Evolutionary conservation across 2,888 invertebrate genomes (phyloP), one percentile per base, ranked within the genome.

Genomic region (Hyles lineata): DNA sequence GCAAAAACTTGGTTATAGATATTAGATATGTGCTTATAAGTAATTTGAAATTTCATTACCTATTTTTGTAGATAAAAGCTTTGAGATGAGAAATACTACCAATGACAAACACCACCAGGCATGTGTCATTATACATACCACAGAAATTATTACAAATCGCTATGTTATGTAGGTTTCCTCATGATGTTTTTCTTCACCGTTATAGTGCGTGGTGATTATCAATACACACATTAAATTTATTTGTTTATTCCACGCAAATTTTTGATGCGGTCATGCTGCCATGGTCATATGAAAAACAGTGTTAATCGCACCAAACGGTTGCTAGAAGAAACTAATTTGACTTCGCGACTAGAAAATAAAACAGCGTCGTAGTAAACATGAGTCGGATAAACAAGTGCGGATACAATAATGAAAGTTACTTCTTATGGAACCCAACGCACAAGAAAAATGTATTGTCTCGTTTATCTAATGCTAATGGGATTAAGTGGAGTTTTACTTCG

Each of bases 381-480:
- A 73, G 73, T 76, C 77, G 82, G 78, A 76, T 82, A 78, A 25
- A 67, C 58, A 72, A 72, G 35, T 71, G 21, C 74, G 76, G 76
- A 77, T 77, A 75, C 78, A 74, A 76, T 78, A 76, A 81, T 82
- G 83, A 82, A 79, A 79, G 82, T 72, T 72, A 19, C 52, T 78
- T 82, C 73, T 78, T 82, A 82, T 78, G 63, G 74, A 72, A 70
- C 62, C 23, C 43, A 25, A 61, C 71, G 74, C 73, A 73, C 72
- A 79, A 77, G 62, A 70, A 73, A 67, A 67, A 67, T 67, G 67
- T 67, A 67, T 67, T 67, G 67, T 67, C 67, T 67, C 67, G 43
- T 43, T 43, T 63, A 63, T 43, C 35, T n/a, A 63, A 9, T 63
- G 21, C 63, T 21, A 63, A 63, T 67, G 50, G 23, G 17, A 17